These are phyloP conservation scores for Pseudotriccus pelzelni DNA, from an alignment of 2,797 vertebrate species.

Conservation along the genomic window DNA sequence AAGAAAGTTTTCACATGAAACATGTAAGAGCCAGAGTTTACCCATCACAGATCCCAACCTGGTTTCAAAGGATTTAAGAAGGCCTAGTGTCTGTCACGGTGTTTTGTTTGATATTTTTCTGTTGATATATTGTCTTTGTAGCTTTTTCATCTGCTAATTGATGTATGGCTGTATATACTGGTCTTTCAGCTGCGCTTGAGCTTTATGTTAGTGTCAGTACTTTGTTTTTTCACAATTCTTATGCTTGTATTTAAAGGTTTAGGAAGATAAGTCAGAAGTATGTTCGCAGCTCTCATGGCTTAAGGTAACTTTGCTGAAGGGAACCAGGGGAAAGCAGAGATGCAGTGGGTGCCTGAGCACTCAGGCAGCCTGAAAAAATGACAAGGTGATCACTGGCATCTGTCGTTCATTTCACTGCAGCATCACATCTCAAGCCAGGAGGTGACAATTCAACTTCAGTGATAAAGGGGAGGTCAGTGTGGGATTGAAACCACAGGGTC, in stretches of 20 bases:
- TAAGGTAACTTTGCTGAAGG: not conserved
- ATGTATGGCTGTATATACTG: not conserved
- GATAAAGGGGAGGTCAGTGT: not conserved
- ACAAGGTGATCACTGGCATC: not conserved
- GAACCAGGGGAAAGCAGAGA: not conserved
- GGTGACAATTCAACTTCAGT: not conserved
- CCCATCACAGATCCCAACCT: not conserved
- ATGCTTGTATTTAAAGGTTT: not conserved
- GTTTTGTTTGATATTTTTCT: not conserved
- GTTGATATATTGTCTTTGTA: not conserved
- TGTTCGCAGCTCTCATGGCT: not conserved
- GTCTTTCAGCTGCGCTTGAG: not conserved
- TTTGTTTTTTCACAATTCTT: not conserved
- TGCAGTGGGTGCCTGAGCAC: not conserved
- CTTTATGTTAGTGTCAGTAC: not conserved
- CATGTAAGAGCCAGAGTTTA: not conserved
- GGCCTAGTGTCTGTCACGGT: not conserved
- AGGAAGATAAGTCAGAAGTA: not conserved
- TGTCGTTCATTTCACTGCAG: not conserved
- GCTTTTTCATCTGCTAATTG: constrained; percentile 20
- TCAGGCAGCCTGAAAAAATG: not conserved
- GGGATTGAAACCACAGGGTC: not conserved
- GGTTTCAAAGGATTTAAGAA: constrained; percentile 27
- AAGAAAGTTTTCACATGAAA: constrained; percentile 15
- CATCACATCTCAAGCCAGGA: not conserved